Evolutionary conservation across 2,888 invertebrate species (phyloP), one percentile per base, ranked within the genome.

Genomic region (Norana najaformis): DNA sequence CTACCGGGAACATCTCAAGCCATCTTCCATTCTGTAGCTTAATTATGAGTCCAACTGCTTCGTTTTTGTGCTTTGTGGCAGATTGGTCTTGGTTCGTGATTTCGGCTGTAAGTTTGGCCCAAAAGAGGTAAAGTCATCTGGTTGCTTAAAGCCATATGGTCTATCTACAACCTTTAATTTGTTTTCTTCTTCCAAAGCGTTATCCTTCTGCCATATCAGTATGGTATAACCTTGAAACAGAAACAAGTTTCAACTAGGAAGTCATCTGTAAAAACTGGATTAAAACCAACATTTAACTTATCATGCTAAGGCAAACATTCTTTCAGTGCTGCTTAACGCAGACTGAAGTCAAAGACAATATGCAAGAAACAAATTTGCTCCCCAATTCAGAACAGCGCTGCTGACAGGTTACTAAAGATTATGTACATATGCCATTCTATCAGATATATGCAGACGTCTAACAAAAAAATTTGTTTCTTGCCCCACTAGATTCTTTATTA

Each of bases 131-230:
- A n/a, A 36, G 37, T 85, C 85, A 16, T 36, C 36, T 36, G 85
- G 37, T 36, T 8, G 85, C 37, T 85, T 37, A 85, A 35, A 35
- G 1, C 36, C 37, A 37, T 36, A 85, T 85, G 37, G 37, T 14
- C 37, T 85, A 35, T 85, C 23, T 35, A 20, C 35, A 18, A 20
- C 11, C 37, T 85, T 35, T 85, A 1, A 30, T 85, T 85, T 35
- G 23, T 37, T 36, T 36, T 85, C 85, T 23, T 85, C 37, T 36
- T 85, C 85, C 37, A 37, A 16, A 20, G 85, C 35, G 5, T 36
- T 20, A 8, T 85, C 85, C 37, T 85, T 85, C 37, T 85, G 85
- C 85, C 85, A 85, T 16, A 85, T 85, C 18, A 85, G 85, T 85
- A 85, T 85, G 85, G 16, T 85, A 35, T 85, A 85, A 85, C 85